phyloP scores from a whole-genome alignment of 2,113 vertebrate genomes.

The Macquaria australasica region DNA sequence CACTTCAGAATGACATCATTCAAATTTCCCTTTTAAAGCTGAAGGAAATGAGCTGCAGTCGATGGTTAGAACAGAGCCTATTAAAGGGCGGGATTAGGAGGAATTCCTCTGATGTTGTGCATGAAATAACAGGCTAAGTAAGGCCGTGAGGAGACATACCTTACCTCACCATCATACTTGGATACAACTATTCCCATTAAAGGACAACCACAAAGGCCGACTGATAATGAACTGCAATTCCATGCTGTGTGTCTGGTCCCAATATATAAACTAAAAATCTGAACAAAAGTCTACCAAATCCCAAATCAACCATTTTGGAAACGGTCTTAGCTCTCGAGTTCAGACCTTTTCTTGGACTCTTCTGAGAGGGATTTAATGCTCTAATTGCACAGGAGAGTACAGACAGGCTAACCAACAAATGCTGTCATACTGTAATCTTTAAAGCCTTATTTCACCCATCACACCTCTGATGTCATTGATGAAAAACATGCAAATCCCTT shows the following conservation, averaged over 20 bases:
- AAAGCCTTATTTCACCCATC: constrained; percentile 13
- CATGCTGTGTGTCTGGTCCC: constrained; percentile 13
- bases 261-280: constrained; percentile 10
- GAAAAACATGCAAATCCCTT: constrained; percentile 13
- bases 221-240: background rate
- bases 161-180: constrained; percentile 42
- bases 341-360: background rate
- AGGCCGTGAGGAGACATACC: constrained; percentile 11
- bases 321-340: background rate
- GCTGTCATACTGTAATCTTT: background rate
- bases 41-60: constrained; percentile 49
- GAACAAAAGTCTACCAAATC: background rate
- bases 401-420: background rate
- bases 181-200: constrained; percentile 45
- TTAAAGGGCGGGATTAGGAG: constrained; percentile 42
- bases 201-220: constrained; percentile 1
- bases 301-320: background rate
- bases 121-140: constrained; percentile 45
- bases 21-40: constrained; percentile 49
- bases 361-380: background rate
- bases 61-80: constrained; percentile 43
- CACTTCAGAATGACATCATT: constrained; percentile 65
- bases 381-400: background rate
- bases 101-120: constrained; percentile 55
- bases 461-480: constrained; percentile 22